Evolutionary conservation across 2,797 vertebrate species (phyloP).

Genomic region (Morelia viridis): DNA sequence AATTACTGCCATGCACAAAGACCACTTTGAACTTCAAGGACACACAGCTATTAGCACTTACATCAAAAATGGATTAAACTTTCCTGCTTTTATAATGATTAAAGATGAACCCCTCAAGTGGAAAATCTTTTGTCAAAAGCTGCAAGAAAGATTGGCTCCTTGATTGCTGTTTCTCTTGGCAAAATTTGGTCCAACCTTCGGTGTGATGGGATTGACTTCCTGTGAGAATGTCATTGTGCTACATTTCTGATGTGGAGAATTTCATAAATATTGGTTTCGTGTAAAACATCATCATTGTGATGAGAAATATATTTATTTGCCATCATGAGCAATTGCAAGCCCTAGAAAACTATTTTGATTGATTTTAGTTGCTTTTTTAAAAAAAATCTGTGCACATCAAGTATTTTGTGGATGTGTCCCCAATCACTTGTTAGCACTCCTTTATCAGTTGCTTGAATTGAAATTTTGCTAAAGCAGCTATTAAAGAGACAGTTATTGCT

Average conservation of each 20-base stretch:
- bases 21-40: constrained; percentile 92
- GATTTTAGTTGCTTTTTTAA: not conserved
- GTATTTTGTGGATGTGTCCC: constrained; percentile 9
- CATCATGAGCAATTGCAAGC: not conserved
- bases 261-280: constrained; percentile 51
- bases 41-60: constrained; percentile 84
- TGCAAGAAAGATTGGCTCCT: constrained; percentile 67
- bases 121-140: constrained; percentile 78
- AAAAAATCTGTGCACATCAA: not conserved
- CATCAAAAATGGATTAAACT: constrained; percentile 88
- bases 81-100: constrained; percentile 84
- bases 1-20: constrained; percentile 85
- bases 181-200: constrained; percentile 51
- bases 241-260: constrained; percentile 34
- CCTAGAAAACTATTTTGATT: not conserved
- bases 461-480: rapidly evolving
- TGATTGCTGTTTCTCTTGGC: constrained; percentile 61
- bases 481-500: not conserved
- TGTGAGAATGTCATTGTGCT: constrained; percentile 20
- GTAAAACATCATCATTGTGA: constrained; percentile 16
- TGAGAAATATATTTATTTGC: constrained; percentile 23
- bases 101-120: constrained; percentile 79
- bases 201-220: constrained; percentile 1
- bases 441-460: not conserved
- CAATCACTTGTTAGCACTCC: constrained; percentile 14